phyloP scores from a whole-genome alignment of 2,113 vertebrate species.

The Mirounga angustirostris region DNA sequence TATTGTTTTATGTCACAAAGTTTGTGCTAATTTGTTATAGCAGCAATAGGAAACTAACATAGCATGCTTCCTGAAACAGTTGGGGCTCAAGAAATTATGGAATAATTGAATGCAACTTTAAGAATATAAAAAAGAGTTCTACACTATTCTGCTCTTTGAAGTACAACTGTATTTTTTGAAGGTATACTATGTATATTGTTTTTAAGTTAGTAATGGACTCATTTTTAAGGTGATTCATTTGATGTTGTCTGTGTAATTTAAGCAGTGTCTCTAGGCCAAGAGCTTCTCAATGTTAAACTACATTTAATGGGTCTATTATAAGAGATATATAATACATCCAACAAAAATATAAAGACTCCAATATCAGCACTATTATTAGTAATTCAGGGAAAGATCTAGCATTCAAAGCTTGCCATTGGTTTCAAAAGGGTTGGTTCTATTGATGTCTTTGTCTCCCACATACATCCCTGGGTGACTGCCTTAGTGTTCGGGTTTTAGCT shows the following conservation, averaged over 20 bases:
- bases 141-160: conserved; percentile 28
- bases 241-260: conserved; percentile 38
- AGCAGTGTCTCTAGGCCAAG: conserved; percentile 22
- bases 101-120: neutral
- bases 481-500: conserved; percentile 36
- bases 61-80: neutral
- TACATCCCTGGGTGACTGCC: neutral
- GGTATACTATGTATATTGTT: neutral
- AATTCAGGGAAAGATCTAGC: conserved; percentile 42
- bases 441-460: conserved; percentile 64
- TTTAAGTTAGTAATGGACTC: conserved; percentile 35
- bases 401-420: conserved; percentile 15
- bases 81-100: neutral
- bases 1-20: neutral
- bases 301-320: conserved; percentile 43
- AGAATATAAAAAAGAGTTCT: neutral
- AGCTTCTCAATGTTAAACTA: conserved; percentile 15
- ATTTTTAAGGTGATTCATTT: neutral
- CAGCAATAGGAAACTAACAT: neutral
- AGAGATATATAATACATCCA: conserved; percentile 28
- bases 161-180: neutral
- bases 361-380: conserved; percentile 28
- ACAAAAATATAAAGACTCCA: conserved; percentile 50
- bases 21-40: neutral
- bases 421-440: conserved; percentile 43